A percentile compares a stretch with the other conserved stretches of the same genome.
These are phyloP conservation scores for Oreochromis niloticus DNA, from an alignment of 2,113 vertebrate genomes.

Conservation along the genomic window DNA sequence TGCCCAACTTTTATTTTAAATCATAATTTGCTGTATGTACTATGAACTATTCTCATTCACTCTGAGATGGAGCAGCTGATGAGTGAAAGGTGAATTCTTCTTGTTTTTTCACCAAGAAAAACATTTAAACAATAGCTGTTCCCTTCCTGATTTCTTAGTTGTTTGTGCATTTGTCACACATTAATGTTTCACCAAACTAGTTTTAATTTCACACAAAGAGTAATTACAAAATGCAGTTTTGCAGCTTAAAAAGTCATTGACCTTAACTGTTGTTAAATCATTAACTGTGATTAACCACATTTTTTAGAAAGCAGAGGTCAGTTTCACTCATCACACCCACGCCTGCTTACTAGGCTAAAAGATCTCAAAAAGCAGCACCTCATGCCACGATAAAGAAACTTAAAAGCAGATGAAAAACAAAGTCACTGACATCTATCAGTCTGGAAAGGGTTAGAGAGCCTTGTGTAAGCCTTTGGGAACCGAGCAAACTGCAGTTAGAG, in stretches of 20 bases:
- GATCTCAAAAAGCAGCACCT: background rate
- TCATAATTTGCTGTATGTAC: background rate
- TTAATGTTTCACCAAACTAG: background rate
- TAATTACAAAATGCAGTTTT: background rate
- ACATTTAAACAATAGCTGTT: background rate
- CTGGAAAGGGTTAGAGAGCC: background rate
- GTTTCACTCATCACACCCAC: background rate
- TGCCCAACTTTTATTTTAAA: background rate
- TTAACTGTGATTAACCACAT: background rate
- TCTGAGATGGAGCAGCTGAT: background rate
- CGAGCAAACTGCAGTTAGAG: background rate
- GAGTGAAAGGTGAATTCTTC: background rate
- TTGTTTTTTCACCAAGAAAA: background rate
- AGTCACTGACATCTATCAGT: background rate
- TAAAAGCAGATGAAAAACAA: background rate
- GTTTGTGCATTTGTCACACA: background rate
- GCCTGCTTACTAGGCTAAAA: background rate
- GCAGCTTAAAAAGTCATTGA: background rate
- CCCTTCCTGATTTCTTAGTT: background rate
- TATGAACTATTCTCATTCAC: background rate
- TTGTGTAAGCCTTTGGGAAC: background rate
- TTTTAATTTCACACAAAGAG: background rate
- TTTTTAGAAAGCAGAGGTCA: background rate
- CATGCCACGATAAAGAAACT: background rate
- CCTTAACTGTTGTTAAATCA: background rate